Evolutionary conservation across 2,797 vertebrate species (phyloP).

Genomic region (Pteropus rufus): DNA sequence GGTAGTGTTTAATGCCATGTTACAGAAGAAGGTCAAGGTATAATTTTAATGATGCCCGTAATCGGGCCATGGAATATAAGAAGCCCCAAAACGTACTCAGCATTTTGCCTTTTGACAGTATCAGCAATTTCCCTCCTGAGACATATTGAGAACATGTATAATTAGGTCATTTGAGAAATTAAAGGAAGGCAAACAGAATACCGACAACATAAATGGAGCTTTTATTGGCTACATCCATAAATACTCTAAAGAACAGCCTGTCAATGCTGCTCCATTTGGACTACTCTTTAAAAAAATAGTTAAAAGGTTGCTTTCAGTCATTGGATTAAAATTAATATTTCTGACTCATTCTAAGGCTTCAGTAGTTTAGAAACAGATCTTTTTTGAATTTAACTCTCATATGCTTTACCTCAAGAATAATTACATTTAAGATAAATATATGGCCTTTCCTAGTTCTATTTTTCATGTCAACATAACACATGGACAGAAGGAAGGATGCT

Average conservation of each 20-base stretch:
- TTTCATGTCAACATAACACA: conserved; percentile 10
- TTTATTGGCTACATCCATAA: not conserved
- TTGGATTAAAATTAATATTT: conserved; percentile 37
- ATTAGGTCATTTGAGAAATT: conserved; percentile 71
- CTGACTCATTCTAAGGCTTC: not conserved
- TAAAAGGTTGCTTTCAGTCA: not conserved
- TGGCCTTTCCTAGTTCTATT: not conserved
- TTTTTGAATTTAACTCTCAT: not conserved
- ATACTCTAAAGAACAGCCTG: not conserved
- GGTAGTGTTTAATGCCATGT: conserved; percentile 2
- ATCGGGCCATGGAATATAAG: conserved; percentile 21
- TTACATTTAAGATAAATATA: not conserved
- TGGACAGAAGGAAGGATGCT: not conserved
- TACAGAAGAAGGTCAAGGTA: conserved; percentile 64
- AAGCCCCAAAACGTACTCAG: not conserved
- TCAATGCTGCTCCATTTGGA: not conserved
- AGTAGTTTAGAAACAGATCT: not conserved
- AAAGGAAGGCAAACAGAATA: conserved; percentile 21
- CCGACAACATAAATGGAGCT: not conserved
- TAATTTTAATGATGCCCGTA: conserved; percentile 65
- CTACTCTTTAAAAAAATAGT: not conserved
- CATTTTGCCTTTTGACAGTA: conserved; percentile 51
- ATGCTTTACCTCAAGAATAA: not conserved
- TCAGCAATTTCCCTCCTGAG: not conserved
- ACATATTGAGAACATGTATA: conserved; percentile 41